phyloP scores from a whole-genome alignment of 1,140 invertebrate species.

The Orius insidiosus region DNA sequence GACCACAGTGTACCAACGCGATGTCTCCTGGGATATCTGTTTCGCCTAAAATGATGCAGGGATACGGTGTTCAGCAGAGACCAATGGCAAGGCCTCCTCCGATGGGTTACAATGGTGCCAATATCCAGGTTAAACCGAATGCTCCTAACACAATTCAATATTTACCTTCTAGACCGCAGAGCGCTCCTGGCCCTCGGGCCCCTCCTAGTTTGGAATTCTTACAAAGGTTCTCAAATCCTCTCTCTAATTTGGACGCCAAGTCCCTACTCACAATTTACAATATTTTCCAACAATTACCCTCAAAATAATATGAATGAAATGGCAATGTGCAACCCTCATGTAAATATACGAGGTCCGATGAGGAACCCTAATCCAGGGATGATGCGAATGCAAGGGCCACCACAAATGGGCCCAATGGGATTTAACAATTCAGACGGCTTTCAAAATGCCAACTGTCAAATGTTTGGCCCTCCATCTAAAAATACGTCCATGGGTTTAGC shows the following conservation, averaged over 20 bases:
- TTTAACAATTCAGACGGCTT: conserved; percentile 24
- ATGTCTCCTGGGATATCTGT: conserved; percentile 22
- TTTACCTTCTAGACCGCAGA: conserved; percentile 73
- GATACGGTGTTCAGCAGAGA: conserved; percentile 19
- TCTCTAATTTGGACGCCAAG: conserved; percentile 53
- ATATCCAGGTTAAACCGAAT: conserved; percentile 85
- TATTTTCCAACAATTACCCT: conserved; percentile 41
- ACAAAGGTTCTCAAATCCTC: conserved; percentile 67
- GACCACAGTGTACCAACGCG: conserved; percentile 14
- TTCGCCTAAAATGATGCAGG: conserved; percentile 28
- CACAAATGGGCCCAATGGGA: conserved; percentile 19
- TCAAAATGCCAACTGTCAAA: conserved; percentile 22
- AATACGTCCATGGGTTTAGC: conserved; percentile 30
- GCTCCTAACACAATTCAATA: conserved; percentile 97
- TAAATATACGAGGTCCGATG: conserved; percentile 16
- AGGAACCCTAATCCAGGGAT: conserved; percentile 16
- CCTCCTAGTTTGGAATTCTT: conserved; percentile 84
- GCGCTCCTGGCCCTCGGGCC: conserved; percentile 43
- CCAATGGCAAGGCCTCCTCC: conserved; percentile 28
- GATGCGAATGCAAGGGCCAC: conserved; percentile 17
- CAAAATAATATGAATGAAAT: conserved; percentile 19
- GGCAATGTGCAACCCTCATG: conserved; percentile 15
- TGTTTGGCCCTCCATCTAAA: conserved; percentile 26
- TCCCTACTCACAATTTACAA: conserved; percentile 50
- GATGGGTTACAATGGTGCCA: conserved; percentile 59